phyloP scores from a whole-genome alignment of 2,113 vertebrate genomes.

The Myotis brandtii region DNA sequence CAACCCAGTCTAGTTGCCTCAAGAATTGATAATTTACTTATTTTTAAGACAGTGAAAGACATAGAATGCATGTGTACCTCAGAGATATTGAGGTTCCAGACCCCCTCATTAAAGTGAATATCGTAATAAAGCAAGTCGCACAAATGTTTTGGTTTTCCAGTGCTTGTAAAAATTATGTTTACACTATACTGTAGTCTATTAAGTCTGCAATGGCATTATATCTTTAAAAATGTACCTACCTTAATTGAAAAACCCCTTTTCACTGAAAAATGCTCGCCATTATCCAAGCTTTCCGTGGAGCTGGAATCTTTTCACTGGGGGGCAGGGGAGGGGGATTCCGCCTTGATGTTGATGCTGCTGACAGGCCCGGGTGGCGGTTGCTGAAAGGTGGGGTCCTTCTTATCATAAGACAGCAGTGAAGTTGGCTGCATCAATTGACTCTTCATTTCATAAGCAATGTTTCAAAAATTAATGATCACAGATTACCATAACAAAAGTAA shows the following conservation, averaged over 20 bases:
- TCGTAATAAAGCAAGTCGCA: background rate
- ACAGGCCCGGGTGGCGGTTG: background rate
- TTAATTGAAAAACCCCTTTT: background rate
- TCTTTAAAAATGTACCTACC: background rate
- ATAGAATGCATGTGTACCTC: background rate
- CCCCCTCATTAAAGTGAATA: background rate
- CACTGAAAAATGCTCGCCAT: background rate
- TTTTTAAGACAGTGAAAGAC: background rate
- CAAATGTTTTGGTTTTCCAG: background rate
- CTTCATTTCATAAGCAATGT: background rate
- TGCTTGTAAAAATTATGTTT: background rate
- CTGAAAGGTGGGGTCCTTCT: background rate
- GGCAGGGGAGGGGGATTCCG: no score
- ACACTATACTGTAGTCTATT: background rate
- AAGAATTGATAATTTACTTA: background rate
- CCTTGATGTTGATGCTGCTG: background rate
- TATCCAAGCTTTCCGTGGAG: background rate
- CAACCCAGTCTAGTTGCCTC: background rate
- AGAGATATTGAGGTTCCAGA: background rate
- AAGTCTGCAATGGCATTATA: background rate
- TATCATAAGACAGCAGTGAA: background rate
- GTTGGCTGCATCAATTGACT: no score
- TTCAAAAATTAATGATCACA: background rate
- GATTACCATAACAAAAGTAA: background rate
- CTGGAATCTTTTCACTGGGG: background rate